Evolutionary conservation across 2,797 vertebrate species (phyloP), one percentile per base, ranked within the genome.

Genomic region (Tinamus major): DNA sequence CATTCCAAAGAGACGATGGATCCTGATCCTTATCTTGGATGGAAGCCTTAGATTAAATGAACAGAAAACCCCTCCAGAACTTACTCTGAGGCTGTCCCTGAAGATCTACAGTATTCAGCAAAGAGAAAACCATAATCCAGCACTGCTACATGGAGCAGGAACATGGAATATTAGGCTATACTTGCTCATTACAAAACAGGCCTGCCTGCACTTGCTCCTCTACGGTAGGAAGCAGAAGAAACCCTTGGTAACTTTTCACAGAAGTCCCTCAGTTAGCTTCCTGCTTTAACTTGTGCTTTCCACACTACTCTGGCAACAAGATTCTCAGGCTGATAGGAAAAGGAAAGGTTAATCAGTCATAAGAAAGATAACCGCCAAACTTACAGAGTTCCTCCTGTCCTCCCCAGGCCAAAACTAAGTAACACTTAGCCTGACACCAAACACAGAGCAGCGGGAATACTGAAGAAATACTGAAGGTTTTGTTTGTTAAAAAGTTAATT

Each of bases 401-500:
- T 84, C 26, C 17, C 24, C 0, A 1, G 46, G 33, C 42, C 63
- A 91, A 89, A 95, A 56, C 35, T 58, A 83, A 79, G 70, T 88
- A 90, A 92, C 85, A 77, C 68, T 77, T 77, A 89, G 53, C 37
- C 88, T 94, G 83, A 95, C 85, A 95, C 53, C 62, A 90, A 94
- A 91, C 48, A 71, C 74, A 39, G 48, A 92, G 74, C 93, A 95
- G 85, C 89, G 90, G 79, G 68, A 77, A 79, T 53, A 70, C 49
- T 48, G 61, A 26, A 76, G 62, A 91, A 44, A 59, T 74, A 67
- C 39, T 77, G 65, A 93, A 90, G 33, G 72, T 46, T 94, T 69
- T 92, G 83, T 89, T 89, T 78, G 85, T 87, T 89, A 85, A 84
- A 65, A 80, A 92, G 84, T 94, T 95, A 96, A 95, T 78, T 83